Conservation (phyloP, 2,888 invertebrate species). For the Brachyopa scutellaris region DNA sequence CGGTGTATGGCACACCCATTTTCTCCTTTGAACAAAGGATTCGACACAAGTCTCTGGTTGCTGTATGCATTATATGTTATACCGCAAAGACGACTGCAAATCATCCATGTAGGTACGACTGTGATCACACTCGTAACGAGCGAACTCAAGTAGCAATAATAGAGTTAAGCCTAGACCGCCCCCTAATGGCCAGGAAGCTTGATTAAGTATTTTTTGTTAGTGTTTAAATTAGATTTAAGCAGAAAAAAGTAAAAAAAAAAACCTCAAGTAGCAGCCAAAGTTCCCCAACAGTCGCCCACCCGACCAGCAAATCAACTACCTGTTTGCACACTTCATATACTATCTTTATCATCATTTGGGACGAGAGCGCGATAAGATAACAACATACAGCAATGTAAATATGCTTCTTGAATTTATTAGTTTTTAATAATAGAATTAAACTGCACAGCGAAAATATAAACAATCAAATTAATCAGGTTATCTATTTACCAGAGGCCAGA, state of each 20-base stretch:
- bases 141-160: too few species aligned
- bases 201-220: too few species aligned
- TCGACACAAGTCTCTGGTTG: not conserved
- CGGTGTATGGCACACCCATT: constrained; percentile 41
- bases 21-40: constrained; percentile 41
- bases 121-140: too few species aligned
- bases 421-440: not conserved
- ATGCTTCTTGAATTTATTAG: not conserved
- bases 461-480: constrained; percentile 5
- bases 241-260: too few species aligned
- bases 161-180: too few species aligned
- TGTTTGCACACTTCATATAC: not conserved
- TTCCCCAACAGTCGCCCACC: not conserved
- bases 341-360: not conserved
- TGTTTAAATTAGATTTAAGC: too few species aligned
- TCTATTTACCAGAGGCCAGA: too few species aligned
- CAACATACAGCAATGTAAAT: not conserved
- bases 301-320: not conserved
- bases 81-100: not conserved
- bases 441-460: not conserved
- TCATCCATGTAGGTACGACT: too few species aligned
- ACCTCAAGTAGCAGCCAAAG: too few species aligned
- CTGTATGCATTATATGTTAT: not conserved
- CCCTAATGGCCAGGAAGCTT: too few species aligned
- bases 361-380: not conserved